Evolutionary conservation across 2,797 vertebrate genomes (phyloP).

Genomic region (Vespertilio murinus): DNA sequence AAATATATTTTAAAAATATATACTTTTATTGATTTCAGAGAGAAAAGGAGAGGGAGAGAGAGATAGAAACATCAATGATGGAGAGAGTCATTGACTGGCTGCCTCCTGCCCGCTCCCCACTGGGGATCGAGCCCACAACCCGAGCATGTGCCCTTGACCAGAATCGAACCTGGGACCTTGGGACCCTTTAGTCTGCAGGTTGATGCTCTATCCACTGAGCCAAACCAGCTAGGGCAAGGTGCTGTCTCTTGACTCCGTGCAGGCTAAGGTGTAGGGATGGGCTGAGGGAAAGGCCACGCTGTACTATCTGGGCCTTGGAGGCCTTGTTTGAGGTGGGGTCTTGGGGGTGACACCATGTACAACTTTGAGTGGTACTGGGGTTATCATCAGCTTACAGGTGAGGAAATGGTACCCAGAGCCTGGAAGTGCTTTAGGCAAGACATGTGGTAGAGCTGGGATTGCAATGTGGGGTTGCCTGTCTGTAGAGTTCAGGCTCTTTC

Average conservation of each 20-base stretch:
- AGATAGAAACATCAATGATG: neutral
- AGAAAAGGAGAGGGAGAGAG: neutral
- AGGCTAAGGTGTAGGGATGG: neutral
- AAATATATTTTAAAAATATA: too few relatives aligned
- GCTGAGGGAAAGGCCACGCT: neutral
- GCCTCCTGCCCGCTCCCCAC: neutral
- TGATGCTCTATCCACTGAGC: neutral
- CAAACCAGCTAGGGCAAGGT: neutral
- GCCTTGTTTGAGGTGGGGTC: neutral
- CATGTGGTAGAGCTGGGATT: neutral
- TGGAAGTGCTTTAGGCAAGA: neutral
- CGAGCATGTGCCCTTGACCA: neutral
- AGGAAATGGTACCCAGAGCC: neutral
- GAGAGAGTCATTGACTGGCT: neutral
- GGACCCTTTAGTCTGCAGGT: neutral
- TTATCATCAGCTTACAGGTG: neutral
- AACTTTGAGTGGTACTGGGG: neutral
- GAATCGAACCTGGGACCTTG: neutral
- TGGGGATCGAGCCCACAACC: neutral
- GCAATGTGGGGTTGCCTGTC: neutral
- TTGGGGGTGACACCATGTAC: accelerated
- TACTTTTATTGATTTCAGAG: too few relatives aligned
- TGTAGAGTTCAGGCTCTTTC: neutral
- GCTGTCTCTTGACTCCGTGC: neutral
- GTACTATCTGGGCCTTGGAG: neutral